Conservation (phyloP, 2,113 vertebrate species). For the Thryonomys swinderianus region DNA sequence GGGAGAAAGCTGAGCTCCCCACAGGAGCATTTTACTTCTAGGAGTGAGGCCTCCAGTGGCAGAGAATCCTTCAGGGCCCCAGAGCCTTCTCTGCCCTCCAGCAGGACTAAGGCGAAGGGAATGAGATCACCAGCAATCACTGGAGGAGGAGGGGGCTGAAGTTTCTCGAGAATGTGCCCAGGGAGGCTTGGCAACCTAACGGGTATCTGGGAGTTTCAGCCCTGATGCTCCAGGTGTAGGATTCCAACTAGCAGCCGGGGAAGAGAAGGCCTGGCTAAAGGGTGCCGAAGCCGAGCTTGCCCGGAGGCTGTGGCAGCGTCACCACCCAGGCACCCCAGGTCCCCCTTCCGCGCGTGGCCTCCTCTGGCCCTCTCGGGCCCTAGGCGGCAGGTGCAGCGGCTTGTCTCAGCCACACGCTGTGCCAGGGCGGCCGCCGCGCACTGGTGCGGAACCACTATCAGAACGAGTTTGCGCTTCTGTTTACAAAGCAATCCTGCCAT, state of each 20-base stretch:
- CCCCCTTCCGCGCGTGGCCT: background rate
- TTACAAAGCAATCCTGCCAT: conserved; percentile 83
- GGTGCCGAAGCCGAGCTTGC: background rate
- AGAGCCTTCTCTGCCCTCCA: background rate
- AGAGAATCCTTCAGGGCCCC: background rate
- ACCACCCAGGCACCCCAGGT: fast-evolving
- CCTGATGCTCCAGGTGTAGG: fast-evolving
- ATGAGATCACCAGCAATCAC: conserved; percentile 2
- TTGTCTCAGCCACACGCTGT: conserved; percentile 33
- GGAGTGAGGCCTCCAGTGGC: background rate
- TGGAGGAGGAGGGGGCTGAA: background rate
- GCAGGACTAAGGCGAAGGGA: background rate
- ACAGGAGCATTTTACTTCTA: background rate
- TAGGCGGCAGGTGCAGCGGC: conserved; percentile 57
- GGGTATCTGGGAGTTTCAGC: fast-evolving
- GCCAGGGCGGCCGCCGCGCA: conserved; percentile 48
- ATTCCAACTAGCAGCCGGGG: background rate
- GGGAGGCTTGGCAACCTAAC: background rate
- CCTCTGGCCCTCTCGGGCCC: background rate
- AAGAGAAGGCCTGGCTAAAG: background rate
- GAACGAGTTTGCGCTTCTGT: conserved; percentile 77
- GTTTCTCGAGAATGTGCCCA: background rate
- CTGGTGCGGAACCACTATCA: conserved; percentile 78
- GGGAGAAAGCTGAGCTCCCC: background rate
- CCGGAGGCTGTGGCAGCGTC: background rate